Conservation (phyloP, 2,113 vertebrate species). For the Cephalopterus ornatus region DNA sequence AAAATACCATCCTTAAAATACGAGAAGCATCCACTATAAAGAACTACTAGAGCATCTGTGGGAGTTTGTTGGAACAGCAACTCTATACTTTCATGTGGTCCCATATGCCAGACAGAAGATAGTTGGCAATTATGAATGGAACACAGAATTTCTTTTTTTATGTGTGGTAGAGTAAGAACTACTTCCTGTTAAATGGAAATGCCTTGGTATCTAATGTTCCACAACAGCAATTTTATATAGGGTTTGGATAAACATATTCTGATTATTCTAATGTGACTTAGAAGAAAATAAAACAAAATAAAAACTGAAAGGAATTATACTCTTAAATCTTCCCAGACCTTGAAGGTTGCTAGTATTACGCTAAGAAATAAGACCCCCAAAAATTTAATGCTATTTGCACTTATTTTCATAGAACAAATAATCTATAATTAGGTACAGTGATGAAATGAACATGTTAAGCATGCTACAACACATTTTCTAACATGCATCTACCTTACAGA, state of each 20-base stretch:
- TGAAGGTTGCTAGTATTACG: neutral
- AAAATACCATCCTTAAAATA: neutral
- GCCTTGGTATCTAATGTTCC: neutral
- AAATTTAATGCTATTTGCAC: neutral
- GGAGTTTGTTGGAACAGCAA: neutral
- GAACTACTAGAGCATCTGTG: neutral
- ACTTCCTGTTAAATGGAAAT: neutral
- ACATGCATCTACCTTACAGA: neutral
- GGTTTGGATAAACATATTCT: neutral
- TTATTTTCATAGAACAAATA: neutral
- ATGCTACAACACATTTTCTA: neutral
- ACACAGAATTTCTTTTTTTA: neutral
- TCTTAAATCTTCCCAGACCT: neutral
- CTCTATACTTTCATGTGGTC: neutral
- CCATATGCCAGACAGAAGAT: neutral
- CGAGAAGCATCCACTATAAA: neutral
- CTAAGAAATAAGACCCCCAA: neutral
- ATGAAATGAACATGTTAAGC: neutral
- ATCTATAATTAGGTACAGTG: neutral
- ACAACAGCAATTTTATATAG: neutral
- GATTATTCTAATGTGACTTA: neutral
- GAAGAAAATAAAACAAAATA: neutral
- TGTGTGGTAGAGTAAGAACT: neutral
- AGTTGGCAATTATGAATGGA: neutral
- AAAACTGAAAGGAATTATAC: neutral